A percentile compares a stretch with the other conserved stretches of the same genome.
These are phyloP conservation scores for Trachymyrmex septentrionalis DNA, from an alignment of 1,140 invertebrate genomes.

Conservation along the genomic window DNA sequence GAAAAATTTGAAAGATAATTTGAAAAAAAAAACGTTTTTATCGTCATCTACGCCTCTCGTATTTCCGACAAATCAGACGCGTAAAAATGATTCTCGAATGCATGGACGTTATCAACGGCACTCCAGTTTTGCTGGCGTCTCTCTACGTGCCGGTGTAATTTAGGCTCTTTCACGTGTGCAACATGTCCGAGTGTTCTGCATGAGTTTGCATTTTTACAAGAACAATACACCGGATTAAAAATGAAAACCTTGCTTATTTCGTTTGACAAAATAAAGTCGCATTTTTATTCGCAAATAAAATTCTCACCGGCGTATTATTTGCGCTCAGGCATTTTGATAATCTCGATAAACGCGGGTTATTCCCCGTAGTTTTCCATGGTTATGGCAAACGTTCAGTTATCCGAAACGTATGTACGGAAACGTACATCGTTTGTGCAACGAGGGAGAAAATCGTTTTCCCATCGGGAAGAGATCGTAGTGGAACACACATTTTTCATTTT, in stretches of 20 bases:
- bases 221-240: not conserved
- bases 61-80: slow-evolving; percentile 4
- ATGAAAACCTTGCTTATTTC: not conserved
- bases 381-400: slow-evolving; percentile 19
- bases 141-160: slow-evolving; percentile 7
- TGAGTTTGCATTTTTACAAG: not conserved
- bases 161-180: not conserved
- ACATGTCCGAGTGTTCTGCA: not conserved
- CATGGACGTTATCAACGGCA: not conserved
- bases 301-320: not conserved
- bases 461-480: not conserved
- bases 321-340: not conserved
- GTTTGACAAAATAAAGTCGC: not conserved
- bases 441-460: slow-evolving; percentile 20
- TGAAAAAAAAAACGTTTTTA: not conserved
- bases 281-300: slow-evolving; percentile 24
- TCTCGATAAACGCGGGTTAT: not conserved
- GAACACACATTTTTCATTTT: slow-evolving; percentile 15
- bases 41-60: not conserved
- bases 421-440: not conserved
- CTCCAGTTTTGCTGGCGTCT: not conserved
- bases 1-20: not conserved
- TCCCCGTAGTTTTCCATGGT: not conserved
- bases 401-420: not conserved
- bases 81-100: slow-evolving; percentile 13